Conservation (phyloP, 2,797 vertebrate species). For the Micropoecilia bifurca region DNA sequence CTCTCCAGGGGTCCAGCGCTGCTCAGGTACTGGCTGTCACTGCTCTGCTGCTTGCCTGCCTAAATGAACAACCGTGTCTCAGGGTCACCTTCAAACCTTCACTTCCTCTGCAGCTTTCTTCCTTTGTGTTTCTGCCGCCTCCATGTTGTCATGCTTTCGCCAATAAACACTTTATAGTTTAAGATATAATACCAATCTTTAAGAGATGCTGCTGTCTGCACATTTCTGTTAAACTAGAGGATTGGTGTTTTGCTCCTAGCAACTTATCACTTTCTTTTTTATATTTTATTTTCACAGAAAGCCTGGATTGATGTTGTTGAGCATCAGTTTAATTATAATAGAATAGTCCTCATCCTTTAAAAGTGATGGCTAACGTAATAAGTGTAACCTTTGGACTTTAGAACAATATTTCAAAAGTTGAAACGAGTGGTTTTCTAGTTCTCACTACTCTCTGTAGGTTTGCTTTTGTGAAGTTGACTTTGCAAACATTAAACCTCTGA, state of each 20-base stretch:
- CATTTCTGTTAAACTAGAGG: neutral
- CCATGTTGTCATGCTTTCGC: slow-evolving; percentile 30
- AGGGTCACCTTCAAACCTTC: slow-evolving; percentile 78
- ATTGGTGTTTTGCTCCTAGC: neutral
- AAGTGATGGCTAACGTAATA: neutral
- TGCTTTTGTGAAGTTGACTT: neutral
- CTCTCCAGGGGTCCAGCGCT: slow-evolving; percentile 73
- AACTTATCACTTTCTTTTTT: neutral
- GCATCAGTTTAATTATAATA: neutral
- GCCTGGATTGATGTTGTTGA: neutral
- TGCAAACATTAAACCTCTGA: neutral
- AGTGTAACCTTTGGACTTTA: neutral
- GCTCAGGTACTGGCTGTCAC: slow-evolving; percentile 69
- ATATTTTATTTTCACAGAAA: neutral
- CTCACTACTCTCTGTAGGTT: neutral
- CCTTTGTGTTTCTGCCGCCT: slow-evolving; percentile 4
- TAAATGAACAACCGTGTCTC: slow-evolving; percentile 70
- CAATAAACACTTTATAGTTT: slow-evolving; percentile 20
- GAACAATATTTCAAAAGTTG: neutral
- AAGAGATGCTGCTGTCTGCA: neutral
- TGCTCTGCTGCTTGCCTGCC: slow-evolving; percentile 66
- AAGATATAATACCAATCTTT: neutral
- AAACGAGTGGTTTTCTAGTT: neutral
- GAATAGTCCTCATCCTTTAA: neutral
- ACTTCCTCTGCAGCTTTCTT: slow-evolving; percentile 3